Evolutionary conservation across 2,797 vertebrate species (phyloP), one percentile per base, ranked within the genome.

Genomic region (Lophotriccus pileatus): DNA sequence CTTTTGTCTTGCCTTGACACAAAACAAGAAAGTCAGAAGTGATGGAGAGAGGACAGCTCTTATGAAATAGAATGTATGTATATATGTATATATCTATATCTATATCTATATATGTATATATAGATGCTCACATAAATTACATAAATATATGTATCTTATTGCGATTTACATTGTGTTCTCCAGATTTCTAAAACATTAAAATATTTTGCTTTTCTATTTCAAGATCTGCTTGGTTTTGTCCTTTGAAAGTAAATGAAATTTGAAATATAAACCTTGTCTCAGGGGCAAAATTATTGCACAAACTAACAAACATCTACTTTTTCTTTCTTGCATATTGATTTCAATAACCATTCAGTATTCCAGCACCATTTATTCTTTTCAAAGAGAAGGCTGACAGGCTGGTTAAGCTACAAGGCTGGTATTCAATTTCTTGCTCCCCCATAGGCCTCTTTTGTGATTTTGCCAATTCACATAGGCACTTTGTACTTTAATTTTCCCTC

Each of bases 351-450:
- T 69, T 87, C 58, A 49, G 30, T 44, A 60, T 70, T 92, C 32
- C 60, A 89, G 43, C 30, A 64, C 21, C 43, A 72, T 53, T 84
- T 79, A 30, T 68, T 73, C 47, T 50, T 86, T 75, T n/a, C 66
- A 66, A 74, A 78, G 62, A 47, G 72, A 77, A 89, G 47, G 50
- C 63, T 94, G 88, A 84, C 78, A 89, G 0, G 0, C 60, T 75
- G 49, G 20, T 76, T 66, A 37, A 55, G 39, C 78, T 75, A 8
- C 49, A 62, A 62, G 90, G 64, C 68, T 90, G 69, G 11, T 78
- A 75, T 79, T 88, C 85, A 73, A 76, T 94, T 94, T 90, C 85
- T 76, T 88, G 67, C 90, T 93, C 39, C 66, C 76, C 37, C 55
- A 78, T 12, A 84, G 80, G 62, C 83, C 85, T 86, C 80, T 88